phyloP scores from a whole-genome alignment of 2,888 invertebrate species.

The Andrena marginata region DNA sequence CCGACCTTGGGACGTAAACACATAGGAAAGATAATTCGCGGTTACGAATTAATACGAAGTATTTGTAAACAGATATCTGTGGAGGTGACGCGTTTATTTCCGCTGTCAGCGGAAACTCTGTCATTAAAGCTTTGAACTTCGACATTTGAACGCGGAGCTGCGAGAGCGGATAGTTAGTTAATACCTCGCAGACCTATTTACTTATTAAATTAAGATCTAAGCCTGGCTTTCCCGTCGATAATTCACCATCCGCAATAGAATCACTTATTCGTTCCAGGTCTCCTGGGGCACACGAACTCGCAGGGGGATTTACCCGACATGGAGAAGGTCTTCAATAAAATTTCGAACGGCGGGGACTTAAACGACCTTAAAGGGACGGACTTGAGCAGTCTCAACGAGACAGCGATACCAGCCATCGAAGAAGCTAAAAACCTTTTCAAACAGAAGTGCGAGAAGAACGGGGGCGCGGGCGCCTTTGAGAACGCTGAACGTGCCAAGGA shows the following conservation, averaged over 20 bases:
- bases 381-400: constrained; percentile 76
- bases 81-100: constrained; percentile 27
- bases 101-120: background rate
- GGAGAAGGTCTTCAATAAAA: constrained; percentile 65
- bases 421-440: constrained; percentile 87
- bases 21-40: constrained; percentile 13
- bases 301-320: constrained; percentile 65
- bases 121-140: background rate
- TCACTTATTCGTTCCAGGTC: constrained; percentile 49
- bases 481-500: constrained; percentile 85
- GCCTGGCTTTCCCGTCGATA: background rate
- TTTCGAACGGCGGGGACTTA: constrained; percentile 67
- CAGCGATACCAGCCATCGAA: constrained; percentile 80
- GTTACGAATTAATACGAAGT: background rate
- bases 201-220: constrained; percentile 10
- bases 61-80: constrained; percentile 49
- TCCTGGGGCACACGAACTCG: constrained; percentile 55
- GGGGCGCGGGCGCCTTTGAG: constrained; percentile 87
- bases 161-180: background rate
- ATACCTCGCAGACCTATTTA: background rate
- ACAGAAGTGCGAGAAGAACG: constrained; percentile 89
- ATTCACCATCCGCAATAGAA: background rate
- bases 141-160: constrained; percentile 5
- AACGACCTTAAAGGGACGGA: constrained; percentile 76
- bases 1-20: background rate